Evolutionary conservation across 2,888 invertebrate genomes (phyloP), one percentile per base, ranked within the genome.

Genomic region (Caenorhabditis sinica): DNA sequence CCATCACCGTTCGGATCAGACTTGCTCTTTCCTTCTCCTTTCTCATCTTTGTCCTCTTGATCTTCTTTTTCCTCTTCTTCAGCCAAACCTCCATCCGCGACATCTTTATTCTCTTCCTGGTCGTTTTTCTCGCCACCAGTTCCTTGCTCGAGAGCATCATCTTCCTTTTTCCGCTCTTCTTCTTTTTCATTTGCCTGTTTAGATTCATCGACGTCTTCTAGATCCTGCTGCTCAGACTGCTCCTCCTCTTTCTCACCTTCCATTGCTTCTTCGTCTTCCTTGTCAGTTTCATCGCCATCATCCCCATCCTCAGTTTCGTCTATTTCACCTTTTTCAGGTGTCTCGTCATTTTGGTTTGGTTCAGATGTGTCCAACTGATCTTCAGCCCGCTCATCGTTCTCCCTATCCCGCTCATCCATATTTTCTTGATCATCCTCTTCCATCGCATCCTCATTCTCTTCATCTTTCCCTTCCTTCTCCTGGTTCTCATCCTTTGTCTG

Each of bases 381-480:
- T 45, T 81, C 81, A 2, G 23, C 43, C 36, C 65, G 13, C 4
- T 90, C 94, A 23, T 95, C 95, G 30, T 87, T 94, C 45, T 92
- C 90, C 61, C 90, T 85, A 11, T 86, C 89, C 17, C 74, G 71
- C 25, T 89, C 86, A 58, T 87, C 87, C 33, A 84, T 86, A 58
- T 88, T 87, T 40, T 88, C 88, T 68, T 84, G 77, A 0, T 88
- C 88, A 53, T 89, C 87, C 80, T 92, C 91, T 90, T 96, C 83
- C 20, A 66, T 56, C 75, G 90, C 86, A 79, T 87, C 86, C 63
- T 92, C 90, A 89, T 96, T 95, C 0, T 96, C 76, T 4, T 94
- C 94, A 6, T 94, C 93, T 0, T 93, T 93, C 45, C 94, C 94
- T 81, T 95, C 95, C 0, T 96, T 53, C 23, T 68, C 81, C 25